Percentiles rank a stretch among this genome's conserved stretches.
phyloP scores from a whole-genome alignment of 1,140 invertebrate genomes.

The Trachymyrmex cornetzi region DNA sequence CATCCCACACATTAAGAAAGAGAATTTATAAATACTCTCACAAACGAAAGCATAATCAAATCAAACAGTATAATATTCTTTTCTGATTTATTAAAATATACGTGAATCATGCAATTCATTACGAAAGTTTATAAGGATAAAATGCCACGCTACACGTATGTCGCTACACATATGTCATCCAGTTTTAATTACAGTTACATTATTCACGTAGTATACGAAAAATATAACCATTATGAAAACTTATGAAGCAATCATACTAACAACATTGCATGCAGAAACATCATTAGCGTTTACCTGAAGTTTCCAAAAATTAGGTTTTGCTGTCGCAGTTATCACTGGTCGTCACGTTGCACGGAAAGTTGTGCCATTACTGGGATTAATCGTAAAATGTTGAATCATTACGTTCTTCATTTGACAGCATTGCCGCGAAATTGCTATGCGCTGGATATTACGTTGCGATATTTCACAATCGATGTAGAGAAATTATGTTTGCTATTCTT shows the following conservation, averaged over 20 bases:
- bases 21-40: not conserved
- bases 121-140: not conserved
- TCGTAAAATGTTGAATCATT: conserved; percentile 17
- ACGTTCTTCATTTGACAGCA: not conserved
- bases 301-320: conserved; percentile 31
- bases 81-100: not conserved
- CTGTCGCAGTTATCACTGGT: not conserved
- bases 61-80: not conserved
- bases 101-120: not conserved
- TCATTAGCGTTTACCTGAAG: conserved; percentile 27
- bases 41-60: not conserved
- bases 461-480: conserved; percentile 17
- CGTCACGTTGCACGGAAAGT: not conserved
- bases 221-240: not conserved
- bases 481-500: conserved; percentile 45
- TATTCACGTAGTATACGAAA: not conserved
- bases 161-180: not conserved
- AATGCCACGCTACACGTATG: no score
- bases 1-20: not conserved
- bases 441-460: conserved; percentile 17
- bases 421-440: conserved; percentile 12
- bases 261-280: conserved; percentile 22
- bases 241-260: conserved; percentile 1
- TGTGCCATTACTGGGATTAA: conserved; percentile 34
- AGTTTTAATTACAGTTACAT: not conserved